Percentiles rank a stretch among this genome's conserved stretches.
Conservation (phyloP, 2,797 vertebrate species). For the Gobionotothen gibberifrons region DNA sequence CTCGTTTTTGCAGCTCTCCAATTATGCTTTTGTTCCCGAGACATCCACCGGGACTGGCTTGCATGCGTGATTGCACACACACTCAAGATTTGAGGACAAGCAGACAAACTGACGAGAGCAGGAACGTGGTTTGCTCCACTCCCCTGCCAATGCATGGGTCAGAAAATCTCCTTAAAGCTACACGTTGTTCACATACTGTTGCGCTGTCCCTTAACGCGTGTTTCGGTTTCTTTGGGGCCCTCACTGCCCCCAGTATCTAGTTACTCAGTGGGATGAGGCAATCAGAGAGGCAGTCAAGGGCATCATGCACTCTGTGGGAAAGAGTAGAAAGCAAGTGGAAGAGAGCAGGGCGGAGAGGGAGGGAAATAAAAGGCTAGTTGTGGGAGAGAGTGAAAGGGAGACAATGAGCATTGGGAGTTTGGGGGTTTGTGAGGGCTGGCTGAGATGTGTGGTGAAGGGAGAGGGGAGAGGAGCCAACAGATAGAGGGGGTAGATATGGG, state of each 20-base stretch:
- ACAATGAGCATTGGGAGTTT: constrained; percentile 61
- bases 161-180: constrained; percentile 54
- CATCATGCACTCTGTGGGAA: constrained; percentile 43
- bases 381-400: constrained; percentile 46
- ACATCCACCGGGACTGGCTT: constrained; percentile 50
- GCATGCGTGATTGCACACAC: constrained; percentile 40
- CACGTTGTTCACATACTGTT: constrained; percentile 48
- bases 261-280: constrained; percentile 65
- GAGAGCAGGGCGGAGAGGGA: constrained; percentile 27
- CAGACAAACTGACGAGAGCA: constrained; percentile 32
- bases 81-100: constrained; percentile 48
- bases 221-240: constrained; percentile 53
- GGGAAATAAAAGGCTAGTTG: constrained; percentile 36
- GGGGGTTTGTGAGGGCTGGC: constrained; percentile 40
- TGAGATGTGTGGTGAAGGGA: constrained; percentile 26
- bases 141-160: constrained; percentile 41
- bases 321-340: constrained; percentile 39
- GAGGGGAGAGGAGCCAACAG: constrained; percentile 11
- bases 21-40: constrained; percentile 55
- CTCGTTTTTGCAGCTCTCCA: constrained; percentile 51
- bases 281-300: constrained; percentile 67
- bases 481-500: constrained; percentile 29
- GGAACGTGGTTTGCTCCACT: constrained; percentile 25
- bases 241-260: constrained; percentile 49
- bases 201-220: constrained; percentile 48